Conservation (phyloP, 2,888 invertebrate genomes). For the Zaprionus lineosus region DNA sequence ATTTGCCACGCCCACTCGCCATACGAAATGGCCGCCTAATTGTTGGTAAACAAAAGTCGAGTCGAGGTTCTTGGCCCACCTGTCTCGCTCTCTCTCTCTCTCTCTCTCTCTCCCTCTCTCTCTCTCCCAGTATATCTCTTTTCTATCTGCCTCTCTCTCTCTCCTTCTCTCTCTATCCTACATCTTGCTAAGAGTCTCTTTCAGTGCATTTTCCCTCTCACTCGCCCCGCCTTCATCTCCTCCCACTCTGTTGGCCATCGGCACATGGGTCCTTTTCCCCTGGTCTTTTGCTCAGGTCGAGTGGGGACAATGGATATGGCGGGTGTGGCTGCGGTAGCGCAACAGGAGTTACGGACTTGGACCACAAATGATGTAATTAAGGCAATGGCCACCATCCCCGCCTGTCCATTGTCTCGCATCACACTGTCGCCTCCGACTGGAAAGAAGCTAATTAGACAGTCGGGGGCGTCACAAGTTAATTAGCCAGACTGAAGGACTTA, state of each 20-base stretch:
- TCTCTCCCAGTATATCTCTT: too few relatives aligned
- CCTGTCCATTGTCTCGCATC: neutral
- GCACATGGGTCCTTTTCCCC: too few relatives aligned
- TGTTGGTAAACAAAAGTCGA: conserved; percentile 74
- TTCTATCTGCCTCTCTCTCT: too few relatives aligned
- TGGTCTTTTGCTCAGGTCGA: conserved; percentile 4
- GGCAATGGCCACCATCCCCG: conserved; percentile 38
- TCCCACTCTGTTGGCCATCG: too few relatives aligned
- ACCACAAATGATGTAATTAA: conserved; percentile 76
- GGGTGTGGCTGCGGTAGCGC: conserved; percentile 33
- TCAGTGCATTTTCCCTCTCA: too few relatives aligned
- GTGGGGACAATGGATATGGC: conserved; percentile 26
- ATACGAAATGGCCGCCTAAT: conserved; percentile 60
- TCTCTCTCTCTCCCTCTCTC: neutral
- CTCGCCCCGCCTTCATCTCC: too few relatives aligned
- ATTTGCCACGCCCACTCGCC: conserved; percentile 66
- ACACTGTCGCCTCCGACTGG: conserved; percentile 18
- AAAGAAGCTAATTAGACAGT: conserved; percentile 66
- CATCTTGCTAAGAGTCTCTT: too few relatives aligned
- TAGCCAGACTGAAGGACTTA: conserved; percentile 57
- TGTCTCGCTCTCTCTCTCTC: neutral
- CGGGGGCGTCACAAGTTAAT: conserved; percentile 75
- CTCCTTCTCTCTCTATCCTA: too few relatives aligned
- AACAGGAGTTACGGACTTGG: conserved; percentile 58
- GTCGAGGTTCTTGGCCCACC: neutral